Conservation (phyloP, 2,888 invertebrate species). For the Heliconius ethilla region DNA sequence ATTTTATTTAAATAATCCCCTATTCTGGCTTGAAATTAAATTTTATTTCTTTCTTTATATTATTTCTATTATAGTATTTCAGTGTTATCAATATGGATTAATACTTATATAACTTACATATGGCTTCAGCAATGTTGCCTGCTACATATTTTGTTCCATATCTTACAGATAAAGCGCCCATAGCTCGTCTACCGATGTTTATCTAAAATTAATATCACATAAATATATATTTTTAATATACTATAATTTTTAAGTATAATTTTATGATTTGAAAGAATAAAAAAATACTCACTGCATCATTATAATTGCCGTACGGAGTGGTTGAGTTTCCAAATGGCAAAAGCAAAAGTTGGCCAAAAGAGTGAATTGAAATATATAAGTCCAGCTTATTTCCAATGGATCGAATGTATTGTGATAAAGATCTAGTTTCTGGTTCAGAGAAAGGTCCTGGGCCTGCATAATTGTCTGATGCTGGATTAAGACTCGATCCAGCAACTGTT, state of each 20-base stretch:
- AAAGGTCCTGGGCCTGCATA: slow-evolving; percentile 86
- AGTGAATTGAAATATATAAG: slow-evolving; percentile 87
- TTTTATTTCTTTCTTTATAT: no score
- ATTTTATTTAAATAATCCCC: no score
- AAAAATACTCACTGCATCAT: slow-evolving; percentile 76
- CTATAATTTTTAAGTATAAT: no score
- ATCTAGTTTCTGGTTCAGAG: slow-evolving; percentile 85
- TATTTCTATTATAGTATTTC: no score
- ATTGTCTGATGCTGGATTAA: slow-evolving; percentile 81
- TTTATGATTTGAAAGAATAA: background rate
- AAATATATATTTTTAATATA: background rate
- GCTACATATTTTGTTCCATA: slow-evolving; percentile 75
- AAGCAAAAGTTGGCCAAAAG: slow-evolving; percentile 86
- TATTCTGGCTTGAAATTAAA: no score
- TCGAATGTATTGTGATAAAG: slow-evolving; percentile 79
- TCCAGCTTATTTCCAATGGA: slow-evolving; percentile 76
- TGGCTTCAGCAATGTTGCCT: slow-evolving; percentile 80
- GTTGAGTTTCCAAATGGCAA: slow-evolving; percentile 86
- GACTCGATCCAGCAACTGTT: slow-evolving; percentile 79
- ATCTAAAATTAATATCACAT: slow-evolving; percentile 53
- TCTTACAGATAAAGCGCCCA: slow-evolving; percentile 72
- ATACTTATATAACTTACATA: slow-evolving; percentile 72
- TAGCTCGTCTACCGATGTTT: slow-evolving; percentile 75
- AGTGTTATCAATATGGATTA: background rate
- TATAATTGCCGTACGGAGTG: slow-evolving; percentile 80